These are phyloP conservation scores for Platycheirus rosarum DNA, from an alignment of 2,888 invertebrate species.

Conservation along the genomic window DNA sequence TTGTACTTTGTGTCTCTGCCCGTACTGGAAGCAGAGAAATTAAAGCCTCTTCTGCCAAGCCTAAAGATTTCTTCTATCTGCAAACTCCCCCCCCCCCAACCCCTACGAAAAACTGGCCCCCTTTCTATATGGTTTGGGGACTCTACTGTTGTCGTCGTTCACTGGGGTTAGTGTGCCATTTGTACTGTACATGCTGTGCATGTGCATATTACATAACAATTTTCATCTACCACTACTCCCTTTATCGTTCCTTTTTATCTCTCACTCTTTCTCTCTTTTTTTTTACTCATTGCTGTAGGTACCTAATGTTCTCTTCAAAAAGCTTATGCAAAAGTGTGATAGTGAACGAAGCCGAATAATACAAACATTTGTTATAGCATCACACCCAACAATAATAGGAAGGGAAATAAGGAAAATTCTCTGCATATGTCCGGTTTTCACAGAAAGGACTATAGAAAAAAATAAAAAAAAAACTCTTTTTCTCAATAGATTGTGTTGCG, in stretches of 20 bases:
- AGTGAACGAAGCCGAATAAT: conserved; percentile 20
- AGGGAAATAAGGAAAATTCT: conserved; percentile 35
- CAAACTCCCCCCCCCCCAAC: too few species aligned
- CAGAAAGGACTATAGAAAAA: conserved; percentile 20
- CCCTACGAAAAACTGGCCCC: not conserved
- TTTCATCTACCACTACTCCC: conserved; percentile 20
- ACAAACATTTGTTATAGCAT: conserved; percentile 54
- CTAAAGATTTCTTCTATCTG: conserved; percentile 7
- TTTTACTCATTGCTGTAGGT: not conserved
- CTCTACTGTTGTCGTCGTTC: conserved; percentile 7
- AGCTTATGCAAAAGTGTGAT: conserved; percentile 25
- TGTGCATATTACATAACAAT: conserved; percentile 68
- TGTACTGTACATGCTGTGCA: conserved; percentile 17
- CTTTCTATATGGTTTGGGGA: not conserved
- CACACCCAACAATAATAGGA: conserved; percentile 67
- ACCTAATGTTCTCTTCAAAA: conserved; percentile 23
- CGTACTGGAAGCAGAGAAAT: conserved; percentile 18
- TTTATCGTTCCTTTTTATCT: conserved; percentile 7
- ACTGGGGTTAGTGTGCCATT: conserved; percentile 64
- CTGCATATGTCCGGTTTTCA: conserved; percentile 47
- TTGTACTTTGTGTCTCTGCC: conserved; percentile 62
- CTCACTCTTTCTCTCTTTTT: not conserved
- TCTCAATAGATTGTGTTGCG: conserved; percentile 30
- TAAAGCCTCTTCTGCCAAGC: conserved; percentile 29
- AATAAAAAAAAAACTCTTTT: conserved; percentile 10